Evolutionary conservation across 2,113 vertebrate species (phyloP).

Genomic region (Epinephelus cyanopodus): DNA sequence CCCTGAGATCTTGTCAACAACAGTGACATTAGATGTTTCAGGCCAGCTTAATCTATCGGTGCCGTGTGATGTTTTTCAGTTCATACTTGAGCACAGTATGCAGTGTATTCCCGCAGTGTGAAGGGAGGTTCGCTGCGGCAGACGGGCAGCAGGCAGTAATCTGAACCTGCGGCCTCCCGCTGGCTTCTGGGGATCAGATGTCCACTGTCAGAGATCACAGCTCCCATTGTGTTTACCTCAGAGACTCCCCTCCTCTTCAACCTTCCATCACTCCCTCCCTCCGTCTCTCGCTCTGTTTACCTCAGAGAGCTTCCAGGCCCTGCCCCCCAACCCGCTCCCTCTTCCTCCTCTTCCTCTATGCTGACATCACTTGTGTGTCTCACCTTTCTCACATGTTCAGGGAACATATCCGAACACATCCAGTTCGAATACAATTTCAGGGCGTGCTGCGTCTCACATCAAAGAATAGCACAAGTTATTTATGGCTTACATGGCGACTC

Average conservation of each 20-base stretch:
- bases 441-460: not conserved
- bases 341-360: conserved; percentile 31
- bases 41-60: not conserved
- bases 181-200: conserved; percentile 76
- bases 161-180: conserved; percentile 66
- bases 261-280: conserved; percentile 45
- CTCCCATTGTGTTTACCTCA: conserved; percentile 79
- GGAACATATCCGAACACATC: not conserved
- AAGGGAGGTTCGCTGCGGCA: conserved; percentile 41
- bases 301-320: conserved; percentile 1
- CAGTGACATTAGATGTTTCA: conserved; percentile 14
- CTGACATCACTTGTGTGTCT: conserved; percentile 68
- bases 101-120: conserved; percentile 13
- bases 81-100: conserved; percentile 3
- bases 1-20: not conserved
- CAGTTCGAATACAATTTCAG: not conserved
- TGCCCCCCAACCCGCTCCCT: not conserved
- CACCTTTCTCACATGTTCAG: conserved; percentile 47
- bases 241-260: conserved; percentile 63
- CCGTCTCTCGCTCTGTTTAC: conserved; percentile 45
- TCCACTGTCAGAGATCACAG: conserved; percentile 81
- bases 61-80: conserved; percentile 3
- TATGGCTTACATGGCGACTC: not conserved
- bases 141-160: conserved; percentile 76
- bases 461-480: not conserved